A percentile compares a stretch with the other conserved stretches of the same genome.
Evolutionary conservation across 2,113 vertebrate species (phyloP).

Genomic region (Pavo muticus): DNA sequence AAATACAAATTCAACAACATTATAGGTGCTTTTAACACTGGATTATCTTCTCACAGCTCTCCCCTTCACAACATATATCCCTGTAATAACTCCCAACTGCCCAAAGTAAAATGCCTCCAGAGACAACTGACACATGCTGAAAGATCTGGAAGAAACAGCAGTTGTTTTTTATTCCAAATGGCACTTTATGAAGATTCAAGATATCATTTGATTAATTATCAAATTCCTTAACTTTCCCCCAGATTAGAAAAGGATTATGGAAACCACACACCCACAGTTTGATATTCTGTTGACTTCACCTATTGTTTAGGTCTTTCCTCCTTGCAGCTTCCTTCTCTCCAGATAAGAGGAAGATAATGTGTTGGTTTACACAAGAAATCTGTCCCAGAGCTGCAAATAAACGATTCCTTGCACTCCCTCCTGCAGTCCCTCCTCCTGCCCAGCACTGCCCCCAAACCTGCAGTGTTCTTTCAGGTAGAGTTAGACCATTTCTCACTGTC

Average conservation of each 20-base stretch:
- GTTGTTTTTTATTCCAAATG: neutral
- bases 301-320: neutral
- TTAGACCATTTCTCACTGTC: neutral
- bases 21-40: neutral
- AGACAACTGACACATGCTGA: neutral
- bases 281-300: neutral
- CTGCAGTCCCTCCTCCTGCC: neutral
- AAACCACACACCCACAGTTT: neutral
- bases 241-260: neutral
- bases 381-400: neutral
- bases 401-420: accelerated
- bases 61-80: neutral
- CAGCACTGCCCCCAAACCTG: neutral
- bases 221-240: neutral
- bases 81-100: neutral
- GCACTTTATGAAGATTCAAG: neutral
- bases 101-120: neutral
- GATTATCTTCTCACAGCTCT: neutral
- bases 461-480: neutral
- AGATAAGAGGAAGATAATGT: neutral
- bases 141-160: neutral
- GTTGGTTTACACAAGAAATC: neutral
- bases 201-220: neutral
- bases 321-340: neutral
- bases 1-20: neutral